Evolutionary conservation across 2,888 invertebrate species (phyloP).

Genomic region (Anoncus sp.): DNA sequence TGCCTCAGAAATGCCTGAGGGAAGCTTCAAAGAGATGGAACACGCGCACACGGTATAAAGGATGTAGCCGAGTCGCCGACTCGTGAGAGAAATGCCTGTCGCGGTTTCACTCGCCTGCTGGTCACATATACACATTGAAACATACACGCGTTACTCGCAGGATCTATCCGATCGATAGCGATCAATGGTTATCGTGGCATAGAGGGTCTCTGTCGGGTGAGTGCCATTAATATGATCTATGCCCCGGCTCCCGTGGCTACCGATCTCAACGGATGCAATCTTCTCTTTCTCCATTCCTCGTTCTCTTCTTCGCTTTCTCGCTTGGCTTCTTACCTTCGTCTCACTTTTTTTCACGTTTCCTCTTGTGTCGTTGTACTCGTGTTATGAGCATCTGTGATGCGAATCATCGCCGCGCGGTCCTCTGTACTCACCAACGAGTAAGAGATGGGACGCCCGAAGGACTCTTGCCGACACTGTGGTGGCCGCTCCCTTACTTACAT

Average conservation of each 20-base stretch:
- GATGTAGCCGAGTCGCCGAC: neutral
- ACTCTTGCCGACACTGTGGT: conserved; percentile 42
- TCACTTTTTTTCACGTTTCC: conserved; percentile 29
- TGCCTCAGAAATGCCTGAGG: conserved; percentile 42
- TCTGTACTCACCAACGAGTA: conserved; percentile 36
- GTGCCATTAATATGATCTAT: conserved; percentile 82
- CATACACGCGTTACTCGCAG: conserved; percentile 35
- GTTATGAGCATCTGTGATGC: conserved; percentile 23
- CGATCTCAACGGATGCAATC: conserved; percentile 74
- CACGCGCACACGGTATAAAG: conserved; percentile 5
- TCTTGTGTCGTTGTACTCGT: conserved; percentile 34
- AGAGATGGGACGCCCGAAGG: conserved; percentile 57
- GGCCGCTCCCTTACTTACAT: conserved; percentile 78
- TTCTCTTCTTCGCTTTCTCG: conserved; percentile 27
- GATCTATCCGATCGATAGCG: conserved; percentile 69
- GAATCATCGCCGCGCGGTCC: conserved; percentile 17
- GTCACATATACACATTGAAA: conserved; percentile 21
- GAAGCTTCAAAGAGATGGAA: conserved; percentile 28
- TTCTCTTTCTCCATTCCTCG: conserved; percentile 42
- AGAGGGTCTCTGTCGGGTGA: conserved; percentile 64
- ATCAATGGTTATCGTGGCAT: conserved; percentile 68
- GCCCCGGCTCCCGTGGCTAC: conserved; percentile 79
- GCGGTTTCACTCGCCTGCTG: conserved; percentile 22
- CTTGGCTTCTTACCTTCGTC: neutral
- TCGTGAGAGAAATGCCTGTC: conserved; percentile 32